Percentiles rank a stretch among this genome's conserved stretches.
These are phyloP conservation scores for Himalopsyche kuldschensis DNA, from an alignment of 2,888 invertebrate genomes.

Conservation along the genomic window DNA sequence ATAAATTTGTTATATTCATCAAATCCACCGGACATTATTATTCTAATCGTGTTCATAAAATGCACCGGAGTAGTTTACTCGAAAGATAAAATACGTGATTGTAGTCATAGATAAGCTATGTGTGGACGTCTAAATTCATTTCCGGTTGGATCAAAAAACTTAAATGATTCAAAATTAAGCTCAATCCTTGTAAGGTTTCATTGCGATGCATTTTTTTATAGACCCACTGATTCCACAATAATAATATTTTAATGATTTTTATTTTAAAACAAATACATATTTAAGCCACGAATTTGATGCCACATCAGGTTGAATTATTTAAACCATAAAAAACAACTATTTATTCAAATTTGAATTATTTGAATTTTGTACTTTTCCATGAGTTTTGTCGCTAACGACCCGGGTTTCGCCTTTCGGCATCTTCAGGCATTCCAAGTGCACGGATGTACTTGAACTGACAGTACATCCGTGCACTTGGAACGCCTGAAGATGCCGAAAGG, in stretches of 20 bases:
- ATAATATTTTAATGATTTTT: background rate
- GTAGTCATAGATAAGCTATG: background rate
- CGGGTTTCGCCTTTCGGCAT: too few species aligned
- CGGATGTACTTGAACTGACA: too few species aligned
- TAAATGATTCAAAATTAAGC: background rate
- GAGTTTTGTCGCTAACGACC: too few species aligned
- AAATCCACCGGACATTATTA: background rate
- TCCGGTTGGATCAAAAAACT: slow-evolving; percentile 2
- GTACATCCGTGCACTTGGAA: too few species aligned
- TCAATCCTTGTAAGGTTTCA: background rate
- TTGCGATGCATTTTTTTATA: background rate
- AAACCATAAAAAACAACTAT: too few species aligned
- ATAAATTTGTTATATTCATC: background rate
- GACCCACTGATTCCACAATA: background rate
- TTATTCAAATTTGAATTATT: too few species aligned
- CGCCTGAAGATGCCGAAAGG: too few species aligned
- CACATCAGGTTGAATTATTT: too few species aligned
- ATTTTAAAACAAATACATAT: background rate
- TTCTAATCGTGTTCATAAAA: slow-evolving; percentile 8
- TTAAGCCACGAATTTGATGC: too few species aligned
- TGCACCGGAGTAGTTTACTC: slow-evolving; percentile 10
- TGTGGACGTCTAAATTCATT: slow-evolving; percentile 2
- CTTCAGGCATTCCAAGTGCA: too few species aligned
- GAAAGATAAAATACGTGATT: slow-evolving; percentile 8
- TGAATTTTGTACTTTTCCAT: too few species aligned